Base-by-base conservation (phyloP, 2,888 invertebrate species). In the Leucophenga montana region DNA sequence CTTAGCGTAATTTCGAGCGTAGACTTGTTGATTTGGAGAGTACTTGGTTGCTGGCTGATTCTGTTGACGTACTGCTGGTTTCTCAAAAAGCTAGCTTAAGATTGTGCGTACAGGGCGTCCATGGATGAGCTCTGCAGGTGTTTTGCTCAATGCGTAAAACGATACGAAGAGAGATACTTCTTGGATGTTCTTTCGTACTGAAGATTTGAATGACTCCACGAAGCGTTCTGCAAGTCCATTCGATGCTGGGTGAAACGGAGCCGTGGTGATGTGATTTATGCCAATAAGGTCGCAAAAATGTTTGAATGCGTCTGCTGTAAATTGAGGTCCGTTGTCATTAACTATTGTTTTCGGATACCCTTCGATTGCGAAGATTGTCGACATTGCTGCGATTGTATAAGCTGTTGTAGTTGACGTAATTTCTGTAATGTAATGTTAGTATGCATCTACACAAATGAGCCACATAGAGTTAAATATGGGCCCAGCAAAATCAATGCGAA, bases 391-490 rank as follows among this genome's bases (percentile, higher is more conserved):
- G 14, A 50, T 8, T 50, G 50, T 50, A 50, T 50, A 13, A 13
- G 50, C 50, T 14, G 50, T 50, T 50, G n/a, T 50, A 50, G 50
- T 50, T 13, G 4, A 50, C 50, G 50, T 14, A 1, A 50, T 50
- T n/a, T 61, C 8, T 61, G 61, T 31, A 13, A 16, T 14, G 14
- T 53, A 53, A 14, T 66, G n/a, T 22, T 53, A 66, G 31, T 53
- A 66, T 20, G 66, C 61, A 11, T 68, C 68, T 27, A 68, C 61
- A 31, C 50, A 66, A 8, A 66, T 69, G 13, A 66, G 33, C 69
- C 57, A 66, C 69, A 66, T 59, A 14, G 33, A 59, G 20, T 50
- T 39, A 16, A 66, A 66, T 6, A 66, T 59, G 3, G 66, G 59
- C 14, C 59, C 61, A 14, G 53, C 22, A 33, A 59, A 66, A 31